Conservation (phyloP, 2,113 vertebrate species). For the Pituophis catenifer region DNA sequence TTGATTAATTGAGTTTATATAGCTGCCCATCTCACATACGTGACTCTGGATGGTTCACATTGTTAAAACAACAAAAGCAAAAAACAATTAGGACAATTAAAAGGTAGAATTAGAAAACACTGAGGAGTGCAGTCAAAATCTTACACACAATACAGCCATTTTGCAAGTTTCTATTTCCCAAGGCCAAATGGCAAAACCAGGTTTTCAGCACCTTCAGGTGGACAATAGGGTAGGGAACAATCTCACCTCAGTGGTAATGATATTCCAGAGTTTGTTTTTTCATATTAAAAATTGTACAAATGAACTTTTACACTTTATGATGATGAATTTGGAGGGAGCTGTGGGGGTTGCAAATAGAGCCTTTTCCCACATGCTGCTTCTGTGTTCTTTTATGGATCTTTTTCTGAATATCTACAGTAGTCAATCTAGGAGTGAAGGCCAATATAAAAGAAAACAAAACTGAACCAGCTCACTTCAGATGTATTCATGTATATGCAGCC, state of each 20-base stretch:
- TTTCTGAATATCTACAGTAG: not conserved
- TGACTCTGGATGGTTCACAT: not conserved
- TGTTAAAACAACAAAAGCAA: not conserved
- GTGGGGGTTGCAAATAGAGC: not conserved
- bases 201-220: not conserved
- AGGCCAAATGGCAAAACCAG: not conserved
- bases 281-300: not conserved
- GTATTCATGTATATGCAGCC: not conserved
- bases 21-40: not conserved
- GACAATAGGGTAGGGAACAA: not conserved
- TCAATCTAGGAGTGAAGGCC: not conserved
- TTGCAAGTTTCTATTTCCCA: too few relatives aligned
- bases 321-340: not conserved
- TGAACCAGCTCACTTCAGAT: not conserved
- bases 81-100: not conserved
- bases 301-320: not conserved
- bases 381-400: not conserved
- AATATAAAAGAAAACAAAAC: not conserved
- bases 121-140: not conserved
- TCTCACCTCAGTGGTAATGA: not conserved
- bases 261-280: not conserved
- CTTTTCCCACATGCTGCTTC: not conserved
- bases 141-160: not conserved
- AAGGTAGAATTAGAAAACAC: not conserved
- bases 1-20: not conserved